phyloP scores from a whole-genome alignment of 2,888 invertebrate species.

The Ganaspis brasiliensis region DNA sequence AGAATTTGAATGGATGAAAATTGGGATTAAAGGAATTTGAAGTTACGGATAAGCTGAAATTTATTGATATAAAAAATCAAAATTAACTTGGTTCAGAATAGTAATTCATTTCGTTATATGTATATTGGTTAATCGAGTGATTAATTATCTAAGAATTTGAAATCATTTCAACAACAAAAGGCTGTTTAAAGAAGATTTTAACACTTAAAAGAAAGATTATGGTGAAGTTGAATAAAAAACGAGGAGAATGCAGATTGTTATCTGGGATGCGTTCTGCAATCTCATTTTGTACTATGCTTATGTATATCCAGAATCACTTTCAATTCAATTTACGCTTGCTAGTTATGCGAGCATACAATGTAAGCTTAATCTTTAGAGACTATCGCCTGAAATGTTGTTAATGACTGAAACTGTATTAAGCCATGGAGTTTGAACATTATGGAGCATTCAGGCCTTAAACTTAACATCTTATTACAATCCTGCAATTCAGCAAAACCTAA shows the following conservation, averaged over 20 bases:
- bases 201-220: background rate
- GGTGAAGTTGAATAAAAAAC: background rate
- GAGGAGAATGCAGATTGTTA: constrained; percentile 13
- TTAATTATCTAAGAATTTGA: too few relatives aligned
- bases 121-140: too few relatives aligned
- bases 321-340: constrained; percentile 25
- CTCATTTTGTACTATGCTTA: constrained; percentile 18
- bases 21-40: too few relatives aligned
- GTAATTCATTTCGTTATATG: too few relatives aligned
- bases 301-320: constrained; percentile 33
- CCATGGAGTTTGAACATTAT: constrained; percentile 19
- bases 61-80: too few relatives aligned
- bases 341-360: constrained; percentile 23
- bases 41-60: too few relatives aligned
- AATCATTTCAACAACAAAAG: background rate
- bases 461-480: constrained; percentile 7
- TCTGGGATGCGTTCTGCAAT: constrained; percentile 17
- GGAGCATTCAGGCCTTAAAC: constrained; percentile 7
- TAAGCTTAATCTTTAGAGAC: constrained; percentile 24
- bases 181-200: background rate
- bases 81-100: too few relatives aligned
- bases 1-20: too few relatives aligned
- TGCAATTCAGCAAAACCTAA: background rate
- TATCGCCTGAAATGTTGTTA: constrained; percentile 36
- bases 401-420: constrained; percentile 18